These are phyloP conservation scores for Lacanobia wlatinum DNA, from an alignment of 2,888 invertebrate genomes.

Conservation along the genomic window DNA sequence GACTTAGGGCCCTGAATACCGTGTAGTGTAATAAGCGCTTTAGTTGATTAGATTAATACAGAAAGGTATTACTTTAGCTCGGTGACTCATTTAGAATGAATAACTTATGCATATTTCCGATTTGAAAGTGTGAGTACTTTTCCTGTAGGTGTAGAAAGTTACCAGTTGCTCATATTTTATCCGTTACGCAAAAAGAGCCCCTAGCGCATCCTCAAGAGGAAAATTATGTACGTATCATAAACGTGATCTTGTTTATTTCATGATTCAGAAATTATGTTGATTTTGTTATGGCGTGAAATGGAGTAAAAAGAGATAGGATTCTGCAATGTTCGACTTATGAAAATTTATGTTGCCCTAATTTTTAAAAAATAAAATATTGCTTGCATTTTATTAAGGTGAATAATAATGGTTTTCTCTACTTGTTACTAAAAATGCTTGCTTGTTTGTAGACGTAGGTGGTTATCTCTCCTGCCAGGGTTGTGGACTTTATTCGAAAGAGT, in stretches of 20 bases:
- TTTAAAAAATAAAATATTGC: background rate
- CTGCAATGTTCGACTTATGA: background rate
- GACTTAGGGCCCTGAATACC: too few species aligned
- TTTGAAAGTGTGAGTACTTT: slow-evolving; percentile 21
- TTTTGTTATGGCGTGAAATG: background rate
- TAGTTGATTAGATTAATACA: too few species aligned
- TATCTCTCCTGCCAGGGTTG: too few species aligned
- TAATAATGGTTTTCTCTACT: too few species aligned
- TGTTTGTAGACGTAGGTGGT: too few species aligned
- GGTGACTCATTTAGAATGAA: background rate
- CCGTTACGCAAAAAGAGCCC: slow-evolving; percentile 30
- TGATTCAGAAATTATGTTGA: slow-evolving; percentile 22
- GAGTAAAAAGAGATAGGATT: background rate
- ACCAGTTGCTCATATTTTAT: slow-evolving; percentile 27
- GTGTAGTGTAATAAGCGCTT: too few species aligned
- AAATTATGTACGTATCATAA: slow-evolving; percentile 37
- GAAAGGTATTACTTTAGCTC: background rate
- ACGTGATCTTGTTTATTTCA: slow-evolving; percentile 20
- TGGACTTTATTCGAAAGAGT: too few species aligned
- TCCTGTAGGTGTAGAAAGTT: slow-evolving; percentile 35
- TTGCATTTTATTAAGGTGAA: background rate
- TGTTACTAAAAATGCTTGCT: too few species aligned
- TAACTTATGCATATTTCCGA: background rate
- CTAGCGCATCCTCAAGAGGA: slow-evolving; percentile 27
- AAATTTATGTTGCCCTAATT: background rate